Conservation (phyloP, 2,888 invertebrate genomes). For the Eilema caniola region DNA sequence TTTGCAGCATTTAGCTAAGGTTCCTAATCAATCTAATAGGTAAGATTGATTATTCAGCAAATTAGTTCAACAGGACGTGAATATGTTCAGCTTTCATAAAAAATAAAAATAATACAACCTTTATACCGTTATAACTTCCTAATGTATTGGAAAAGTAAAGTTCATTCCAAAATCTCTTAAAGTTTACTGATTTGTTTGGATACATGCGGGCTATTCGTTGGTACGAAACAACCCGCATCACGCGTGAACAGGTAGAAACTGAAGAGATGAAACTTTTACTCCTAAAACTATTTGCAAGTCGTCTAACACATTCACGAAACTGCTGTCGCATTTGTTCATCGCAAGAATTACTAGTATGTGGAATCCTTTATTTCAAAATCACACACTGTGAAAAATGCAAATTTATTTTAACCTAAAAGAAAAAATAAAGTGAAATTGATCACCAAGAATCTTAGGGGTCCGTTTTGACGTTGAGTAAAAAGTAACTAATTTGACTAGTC, state of each 20-base stretch:
- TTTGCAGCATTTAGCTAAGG: too few species aligned
- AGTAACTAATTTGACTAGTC: too few species aligned
- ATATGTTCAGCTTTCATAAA: too few species aligned
- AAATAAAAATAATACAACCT: too few species aligned
- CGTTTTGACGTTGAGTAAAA: too few species aligned
- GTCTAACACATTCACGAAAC: slow-evolving; percentile 52
- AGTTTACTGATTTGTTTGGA: slow-evolving; percentile 25
- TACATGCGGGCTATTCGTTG: slow-evolving; percentile 29
- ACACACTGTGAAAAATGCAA: slow-evolving; percentile 16
- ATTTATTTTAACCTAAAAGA: background rate
- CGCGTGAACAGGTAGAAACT: slow-evolving; percentile 29
- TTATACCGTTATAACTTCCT: background rate
- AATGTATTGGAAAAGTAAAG: background rate
- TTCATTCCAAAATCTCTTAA: slow-evolving; percentile 5
- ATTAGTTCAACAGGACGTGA: too few species aligned
- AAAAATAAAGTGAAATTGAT: too few species aligned
- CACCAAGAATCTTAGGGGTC: too few species aligned
- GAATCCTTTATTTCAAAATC: slow-evolving; percentile 24
- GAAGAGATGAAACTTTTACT: slow-evolving; percentile 46
- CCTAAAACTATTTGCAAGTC: slow-evolving; percentile 58
- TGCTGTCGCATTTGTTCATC: slow-evolving; percentile 37
- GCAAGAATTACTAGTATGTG: slow-evolving; percentile 44
- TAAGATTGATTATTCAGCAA: too few species aligned
- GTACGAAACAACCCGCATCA: slow-evolving; percentile 39
- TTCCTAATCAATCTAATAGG: too few species aligned